Percentiles rank a stretch among this genome's conserved stretches.
Evolutionary conservation across 2,888 invertebrate species (phyloP).

Genomic region (Agrotis exclamationis): DNA sequence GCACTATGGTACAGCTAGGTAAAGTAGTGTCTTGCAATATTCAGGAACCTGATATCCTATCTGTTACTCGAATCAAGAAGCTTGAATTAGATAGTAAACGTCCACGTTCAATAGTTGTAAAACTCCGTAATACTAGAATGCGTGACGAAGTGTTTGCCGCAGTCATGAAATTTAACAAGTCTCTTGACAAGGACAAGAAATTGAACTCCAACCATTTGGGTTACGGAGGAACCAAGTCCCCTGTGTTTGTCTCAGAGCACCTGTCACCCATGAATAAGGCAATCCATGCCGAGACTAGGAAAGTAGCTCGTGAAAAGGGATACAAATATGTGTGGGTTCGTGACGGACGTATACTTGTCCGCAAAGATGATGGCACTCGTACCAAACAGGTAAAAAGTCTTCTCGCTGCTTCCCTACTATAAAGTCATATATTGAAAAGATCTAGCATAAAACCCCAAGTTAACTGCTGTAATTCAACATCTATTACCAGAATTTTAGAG

Average conservation of each 20-base stretch:
- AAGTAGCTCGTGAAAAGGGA: neutral
- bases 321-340: slow-evolving; percentile 1
- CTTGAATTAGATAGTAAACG: neutral
- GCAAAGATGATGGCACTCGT: neutral
- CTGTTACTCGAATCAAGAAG: neutral
- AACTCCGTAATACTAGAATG: neutral
- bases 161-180: neutral
- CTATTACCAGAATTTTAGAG: neutral
- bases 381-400: neutral
- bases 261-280: neutral
- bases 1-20: too few species aligned
- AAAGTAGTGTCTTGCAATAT: too few species aligned
- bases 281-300: neutral
- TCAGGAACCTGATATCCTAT: too few species aligned
- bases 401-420: neutral
- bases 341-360: neutral
- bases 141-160: neutral
- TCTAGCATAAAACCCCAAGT: too few species aligned
- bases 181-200: neutral
- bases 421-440: neutral
- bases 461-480: neutral
- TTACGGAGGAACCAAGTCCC: neutral
- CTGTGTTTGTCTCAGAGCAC: neutral
- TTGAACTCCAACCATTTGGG: neutral
- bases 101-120: neutral